A percentile compares a stretch with the other conserved stretches of the same genome.
These are phyloP conservation scores for Nyctalus aviator DNA, from an alignment of 2,797 vertebrate species.

Conservation along the genomic window DNA sequence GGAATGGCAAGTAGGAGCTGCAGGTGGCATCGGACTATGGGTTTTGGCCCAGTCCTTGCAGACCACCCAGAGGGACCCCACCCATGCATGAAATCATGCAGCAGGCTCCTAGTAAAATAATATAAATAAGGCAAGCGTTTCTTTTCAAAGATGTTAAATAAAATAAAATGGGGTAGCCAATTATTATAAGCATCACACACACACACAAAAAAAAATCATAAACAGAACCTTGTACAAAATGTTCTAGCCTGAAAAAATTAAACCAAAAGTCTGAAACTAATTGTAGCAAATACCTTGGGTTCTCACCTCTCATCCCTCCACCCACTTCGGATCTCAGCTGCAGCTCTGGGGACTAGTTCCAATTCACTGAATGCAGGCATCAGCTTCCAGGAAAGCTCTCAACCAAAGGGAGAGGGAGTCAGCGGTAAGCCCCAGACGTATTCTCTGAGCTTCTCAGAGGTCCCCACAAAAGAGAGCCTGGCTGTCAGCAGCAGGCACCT, in stretches of 20 bases:
- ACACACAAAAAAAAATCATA: background rate
- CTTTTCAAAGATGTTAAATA: background rate
- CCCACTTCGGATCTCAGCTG: background rate
- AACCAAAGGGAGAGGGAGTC: background rate
- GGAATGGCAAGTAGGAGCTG: too few species aligned
- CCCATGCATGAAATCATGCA: too few species aligned
- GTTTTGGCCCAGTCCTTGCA: too few species aligned
- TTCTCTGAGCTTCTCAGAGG: background rate
- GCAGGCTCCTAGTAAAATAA: background rate
- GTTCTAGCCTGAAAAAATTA: background rate
- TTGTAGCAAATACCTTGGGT: background rate
- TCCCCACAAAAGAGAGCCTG: background rate
- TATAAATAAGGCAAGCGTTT: background rate
- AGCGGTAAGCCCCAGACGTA: background rate
- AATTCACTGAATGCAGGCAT: background rate
- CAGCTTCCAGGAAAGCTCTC: background rate
- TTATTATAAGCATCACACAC: background rate
- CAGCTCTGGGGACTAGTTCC: background rate
- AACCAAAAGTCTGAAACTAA: slow-evolving; percentile 3
- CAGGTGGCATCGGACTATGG: too few species aligned
- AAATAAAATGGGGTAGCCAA: background rate
- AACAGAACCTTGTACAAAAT: background rate
- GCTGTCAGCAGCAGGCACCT: background rate
- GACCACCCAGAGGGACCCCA: too few species aligned
- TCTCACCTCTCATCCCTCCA: background rate